phyloP scores from a whole-genome alignment of 37 sponge, comb jelly and placozoan species.

The Theonella swinhoei region DNA sequence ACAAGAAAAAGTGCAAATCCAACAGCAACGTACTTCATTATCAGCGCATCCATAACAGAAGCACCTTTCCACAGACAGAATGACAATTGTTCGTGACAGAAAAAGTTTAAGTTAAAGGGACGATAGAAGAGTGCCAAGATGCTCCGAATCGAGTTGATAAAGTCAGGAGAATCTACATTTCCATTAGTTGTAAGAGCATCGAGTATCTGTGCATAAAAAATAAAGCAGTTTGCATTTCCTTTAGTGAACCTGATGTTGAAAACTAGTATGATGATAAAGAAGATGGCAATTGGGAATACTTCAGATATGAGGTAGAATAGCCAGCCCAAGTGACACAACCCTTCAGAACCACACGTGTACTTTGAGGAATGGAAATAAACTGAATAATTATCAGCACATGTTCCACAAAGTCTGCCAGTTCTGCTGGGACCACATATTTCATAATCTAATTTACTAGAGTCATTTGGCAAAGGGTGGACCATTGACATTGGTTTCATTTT shows the following conservation, averaged over 20 bases:
- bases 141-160: neutral
- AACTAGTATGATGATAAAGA: neutral
- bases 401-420: neutral
- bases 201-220: neutral
- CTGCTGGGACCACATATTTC: neutral
- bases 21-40: neutral
- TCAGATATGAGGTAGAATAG: neutral
- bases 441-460: neutral
- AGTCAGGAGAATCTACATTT: neutral
- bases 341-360: neutral
- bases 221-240: neutral
- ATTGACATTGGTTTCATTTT: neutral
- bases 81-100: neutral
- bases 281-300: neutral
- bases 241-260: neutral
- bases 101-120: neutral
- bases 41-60: neutral
- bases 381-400: neutral
- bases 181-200: neutral
- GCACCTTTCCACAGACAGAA: constrained; percentile 2
- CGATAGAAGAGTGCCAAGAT: neutral
- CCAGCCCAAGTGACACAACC: neutral
- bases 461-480: neutral
- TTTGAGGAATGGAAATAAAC: neutral
- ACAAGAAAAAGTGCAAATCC: neutral